Evolutionary conservation across 2,113 vertebrate genomes (phyloP).

Genomic region (Cynoglossus semilaevis): DNA sequence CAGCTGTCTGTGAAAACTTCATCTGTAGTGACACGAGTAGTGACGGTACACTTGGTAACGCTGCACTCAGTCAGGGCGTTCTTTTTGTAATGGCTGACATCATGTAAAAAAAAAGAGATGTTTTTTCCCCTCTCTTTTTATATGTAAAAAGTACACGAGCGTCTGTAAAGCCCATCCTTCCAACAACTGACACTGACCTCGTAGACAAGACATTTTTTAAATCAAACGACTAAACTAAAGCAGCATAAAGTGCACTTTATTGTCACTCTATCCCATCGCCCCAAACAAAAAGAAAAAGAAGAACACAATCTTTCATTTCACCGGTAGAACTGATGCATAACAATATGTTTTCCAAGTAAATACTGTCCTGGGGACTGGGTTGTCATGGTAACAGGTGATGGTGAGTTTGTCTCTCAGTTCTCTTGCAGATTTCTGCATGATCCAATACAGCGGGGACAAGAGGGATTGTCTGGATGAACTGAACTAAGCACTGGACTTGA

Average conservation of each 20-base stretch:
- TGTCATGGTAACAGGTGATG: slow-evolving; percentile 60
- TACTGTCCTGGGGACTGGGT: slow-evolving; percentile 48
- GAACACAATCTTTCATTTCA: slow-evolving; percentile 12
- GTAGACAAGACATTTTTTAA: too few species aligned
- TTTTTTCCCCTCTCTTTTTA: slow-evolving; percentile 10
- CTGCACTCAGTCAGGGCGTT: too few species aligned
- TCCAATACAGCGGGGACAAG: slow-evolving; percentile 23
- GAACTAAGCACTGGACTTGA: slow-evolving; percentile 18
- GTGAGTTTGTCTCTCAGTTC: slow-evolving; percentile 36
- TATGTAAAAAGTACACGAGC: slow-evolving; percentile 10
- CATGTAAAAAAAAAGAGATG: not conserved
- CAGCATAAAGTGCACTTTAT: too few species aligned
- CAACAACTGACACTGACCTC: not conserved
- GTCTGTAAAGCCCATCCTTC: not conserved
- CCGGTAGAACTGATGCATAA: slow-evolving; percentile 43
- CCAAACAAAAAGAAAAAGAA: slow-evolving; percentile 12
- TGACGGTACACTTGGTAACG: too few species aligned
- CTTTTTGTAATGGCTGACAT: too few species aligned
- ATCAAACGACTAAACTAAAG: too few species aligned
- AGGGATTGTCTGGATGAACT: slow-evolving; percentile 33
- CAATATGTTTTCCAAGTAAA: slow-evolving; percentile 57
- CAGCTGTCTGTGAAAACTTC: slow-evolving; percentile 13
- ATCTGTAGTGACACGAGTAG: slow-evolving; percentile 12
- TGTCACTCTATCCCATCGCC: too few species aligned
- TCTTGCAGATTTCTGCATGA: slow-evolving; percentile 25